Conservation (phyloP, 37 sponge, comb jelly and placozoan species). For the Bolinopsis microptera region DNA sequence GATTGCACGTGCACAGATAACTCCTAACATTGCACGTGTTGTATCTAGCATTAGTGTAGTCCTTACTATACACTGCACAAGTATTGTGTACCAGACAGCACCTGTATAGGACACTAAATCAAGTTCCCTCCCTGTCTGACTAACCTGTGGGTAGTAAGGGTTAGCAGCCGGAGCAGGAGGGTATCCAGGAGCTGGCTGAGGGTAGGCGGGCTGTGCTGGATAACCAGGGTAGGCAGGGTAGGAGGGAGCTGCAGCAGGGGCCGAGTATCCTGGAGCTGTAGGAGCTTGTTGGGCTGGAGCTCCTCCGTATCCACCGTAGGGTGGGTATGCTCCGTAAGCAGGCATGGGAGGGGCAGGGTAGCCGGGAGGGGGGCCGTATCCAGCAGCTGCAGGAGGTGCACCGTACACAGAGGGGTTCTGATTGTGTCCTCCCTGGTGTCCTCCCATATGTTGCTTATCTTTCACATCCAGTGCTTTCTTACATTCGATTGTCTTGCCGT, state of each 20-base stretch:
- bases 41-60: not conserved
- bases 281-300: constrained; percentile 1
- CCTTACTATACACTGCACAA: not conserved
- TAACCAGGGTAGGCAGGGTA: constrained; percentile 56
- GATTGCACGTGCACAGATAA: no score
- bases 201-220: constrained; percentile 35
- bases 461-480: constrained; percentile 53
- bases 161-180: constrained; percentile 34
- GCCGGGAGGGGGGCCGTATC: constrained; percentile 15
- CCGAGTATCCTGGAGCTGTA: constrained; percentile 31
- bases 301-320: constrained; percentile 59
- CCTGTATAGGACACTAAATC: not conserved
- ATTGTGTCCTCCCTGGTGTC: not conserved
- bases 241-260: constrained; percentile 44
- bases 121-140: not conserved
- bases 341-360: constrained; percentile 45
- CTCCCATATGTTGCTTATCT: not conserved
- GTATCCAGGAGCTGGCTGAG: constrained; percentile 25
- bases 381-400: not conserved
- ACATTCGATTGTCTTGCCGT: constrained; percentile 61
- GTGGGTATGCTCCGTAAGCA: not conserved
- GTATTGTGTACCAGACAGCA: constrained; percentile 9
- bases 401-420: constrained; percentile 59
- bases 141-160: constrained; percentile 61
- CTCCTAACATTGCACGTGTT: no score